Evolutionary conservation across 2,113 vertebrate species (phyloP).

Genomic region (Sminthopsis crassicaudata): DNA sequence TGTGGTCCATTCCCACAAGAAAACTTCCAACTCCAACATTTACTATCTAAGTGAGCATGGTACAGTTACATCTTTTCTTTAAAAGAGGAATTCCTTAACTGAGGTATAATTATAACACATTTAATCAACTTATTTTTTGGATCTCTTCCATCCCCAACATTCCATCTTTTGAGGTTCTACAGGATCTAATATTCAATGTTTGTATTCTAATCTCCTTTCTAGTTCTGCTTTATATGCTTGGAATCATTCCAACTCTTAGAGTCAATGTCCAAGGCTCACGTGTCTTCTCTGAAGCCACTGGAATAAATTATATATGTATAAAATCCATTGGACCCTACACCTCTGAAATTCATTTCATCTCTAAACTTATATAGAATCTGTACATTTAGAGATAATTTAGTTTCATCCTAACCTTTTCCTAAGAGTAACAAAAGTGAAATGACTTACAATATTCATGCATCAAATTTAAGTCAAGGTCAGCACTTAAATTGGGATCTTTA

Average conservation of each 20-base stretch:
- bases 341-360: too few relatives aligned
- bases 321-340: background rate
- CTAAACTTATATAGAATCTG: too few relatives aligned
- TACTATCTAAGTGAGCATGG: too few relatives aligned
- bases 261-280: background rate
- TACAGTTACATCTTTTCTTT: background rate
- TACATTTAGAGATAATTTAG: too few relatives aligned
- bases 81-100: background rate
- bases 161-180: background rate
- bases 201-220: background rate
- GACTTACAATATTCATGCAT: background rate
- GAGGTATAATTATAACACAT: background rate
- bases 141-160: background rate
- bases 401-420: too few relatives aligned
- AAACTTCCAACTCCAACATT: background rate
- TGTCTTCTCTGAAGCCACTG: constrained; percentile 1
- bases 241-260: background rate
- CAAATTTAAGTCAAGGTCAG: background rate
- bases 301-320: background rate
- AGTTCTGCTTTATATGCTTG: background rate
- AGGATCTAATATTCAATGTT: background rate
- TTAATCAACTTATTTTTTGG: background rate
- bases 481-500: too few relatives aligned
- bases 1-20: background rate
- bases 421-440: too few relatives aligned